These are phyloP conservation scores for Danaus melanippus DNA, from an alignment of 1,140 invertebrate genomes.

Conservation along the genomic window DNA sequence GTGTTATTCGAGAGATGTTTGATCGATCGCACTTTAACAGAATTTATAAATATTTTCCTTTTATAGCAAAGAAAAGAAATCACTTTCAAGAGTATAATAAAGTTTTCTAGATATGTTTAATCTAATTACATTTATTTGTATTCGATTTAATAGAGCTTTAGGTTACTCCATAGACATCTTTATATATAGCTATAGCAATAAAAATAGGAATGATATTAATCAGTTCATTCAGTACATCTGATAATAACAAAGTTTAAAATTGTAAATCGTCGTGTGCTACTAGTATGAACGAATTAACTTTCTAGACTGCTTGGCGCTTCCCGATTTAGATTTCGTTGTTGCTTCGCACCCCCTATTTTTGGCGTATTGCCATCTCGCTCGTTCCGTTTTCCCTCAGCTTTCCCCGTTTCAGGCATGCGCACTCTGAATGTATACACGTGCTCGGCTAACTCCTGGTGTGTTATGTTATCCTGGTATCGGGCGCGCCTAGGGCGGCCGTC, in stretches of 20 bases:
- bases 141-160: no score
- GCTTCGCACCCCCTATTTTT: conserved; percentile 54
- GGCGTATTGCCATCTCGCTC: conserved; percentile 36
- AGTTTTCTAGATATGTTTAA: no score
- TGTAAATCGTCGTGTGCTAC: conserved; percentile 1
- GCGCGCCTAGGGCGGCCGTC: conserved; percentile 66
- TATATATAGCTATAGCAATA: no score
- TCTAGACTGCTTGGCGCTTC: conserved; percentile 65
- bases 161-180: no score
- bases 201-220: no score
- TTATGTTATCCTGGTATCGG: conserved; percentile 54
- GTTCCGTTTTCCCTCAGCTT: conserved; percentile 44
- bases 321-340: conserved; percentile 47
- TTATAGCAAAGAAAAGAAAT: no score
- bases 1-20: no score
- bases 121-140: no score
- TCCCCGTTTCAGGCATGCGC: conserved; percentile 55
- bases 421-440: conserved; percentile 52
- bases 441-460: conserved; percentile 29
- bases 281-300: conserved; percentile 30
- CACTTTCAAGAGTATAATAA: no score
- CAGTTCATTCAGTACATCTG: not conserved
- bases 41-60: no score
- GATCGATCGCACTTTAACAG: no score
- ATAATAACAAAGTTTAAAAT: conserved; percentile 14